These are phyloP conservation scores for Clepsis dumicolana DNA, from an alignment of 2,888 invertebrate genomes.

Conservation along the genomic window DNA sequence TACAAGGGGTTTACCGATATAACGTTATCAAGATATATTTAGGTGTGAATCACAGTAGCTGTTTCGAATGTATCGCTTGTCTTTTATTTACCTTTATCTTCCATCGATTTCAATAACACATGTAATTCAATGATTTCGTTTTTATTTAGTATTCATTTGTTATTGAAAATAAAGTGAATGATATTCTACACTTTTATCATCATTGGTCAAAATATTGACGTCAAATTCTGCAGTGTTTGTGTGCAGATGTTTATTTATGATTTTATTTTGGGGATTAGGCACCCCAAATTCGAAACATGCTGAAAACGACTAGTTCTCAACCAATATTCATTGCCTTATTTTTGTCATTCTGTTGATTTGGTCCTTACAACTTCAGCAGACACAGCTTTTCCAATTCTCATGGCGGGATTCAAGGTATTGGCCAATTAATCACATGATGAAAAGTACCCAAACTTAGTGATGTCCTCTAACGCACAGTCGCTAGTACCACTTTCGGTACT, in stretches of 20 bases:
- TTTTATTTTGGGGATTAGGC: neutral
- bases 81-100: constrained; percentile 25
- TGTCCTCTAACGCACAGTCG: too few species aligned
- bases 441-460: too few species aligned
- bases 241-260: neutral
- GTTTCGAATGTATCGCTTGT: constrained; percentile 19
- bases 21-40: constrained; percentile 27
- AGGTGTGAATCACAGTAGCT: constrained; percentile 28
- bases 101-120: constrained; percentile 21
- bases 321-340: too few species aligned
- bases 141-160: neutral
- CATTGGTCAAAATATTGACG: neutral
- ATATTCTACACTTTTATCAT: constrained; percentile 6
- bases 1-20: constrained; percentile 56
- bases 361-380: too few species aligned
- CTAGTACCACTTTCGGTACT: too few species aligned
- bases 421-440: too few species aligned
- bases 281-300: neutral
- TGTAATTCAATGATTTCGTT: neutral
- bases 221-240: neutral
- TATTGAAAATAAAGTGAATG: neutral
- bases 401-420: too few species aligned
- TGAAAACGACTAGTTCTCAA: too few species aligned
- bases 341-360: too few species aligned
- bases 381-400: too few species aligned